phyloP scores from a whole-genome alignment of 2,113 vertebrate genomes.

The Ophiodon elongatus region DNA sequence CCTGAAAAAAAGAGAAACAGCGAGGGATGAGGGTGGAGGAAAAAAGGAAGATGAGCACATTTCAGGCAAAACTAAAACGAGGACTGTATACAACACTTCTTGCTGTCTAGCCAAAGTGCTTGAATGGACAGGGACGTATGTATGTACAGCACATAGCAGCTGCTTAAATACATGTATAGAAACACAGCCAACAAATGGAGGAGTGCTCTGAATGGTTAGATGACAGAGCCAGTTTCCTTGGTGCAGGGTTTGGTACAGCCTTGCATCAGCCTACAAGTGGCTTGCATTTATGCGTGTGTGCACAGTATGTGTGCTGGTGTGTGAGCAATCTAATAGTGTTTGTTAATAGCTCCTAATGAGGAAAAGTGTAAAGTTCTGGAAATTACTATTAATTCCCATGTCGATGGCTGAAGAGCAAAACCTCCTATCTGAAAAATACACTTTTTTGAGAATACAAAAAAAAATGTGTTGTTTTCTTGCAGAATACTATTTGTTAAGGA shows the following conservation, averaged over 20 bases:
- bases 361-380: conserved; percentile 14
- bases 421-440: no score
- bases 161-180: conserved; percentile 58
- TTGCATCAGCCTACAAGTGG: not conserved
- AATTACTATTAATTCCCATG: conserved; percentile 11
- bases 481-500: no score
- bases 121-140: conserved; percentile 56
- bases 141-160: conserved; percentile 67
- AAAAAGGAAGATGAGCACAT: conserved; percentile 34
- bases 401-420: no score
- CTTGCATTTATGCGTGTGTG: not conserved
- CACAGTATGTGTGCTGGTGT: not conserved
- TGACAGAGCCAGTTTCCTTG: conserved; percentile 46
- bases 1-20: conserved; percentile 58
- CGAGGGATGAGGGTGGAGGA: not conserved
- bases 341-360: conserved; percentile 9
- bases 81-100: conserved; percentile 24
- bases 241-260: conserved; percentile 3
- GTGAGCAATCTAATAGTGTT: not conserved
- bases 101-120: conserved; percentile 35
- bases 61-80: conserved; percentile 33
- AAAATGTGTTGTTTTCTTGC: no score
- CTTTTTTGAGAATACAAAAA: no score
- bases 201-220: conserved; percentile 40
- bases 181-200: conserved; percentile 52